Evolutionary conservation across 2,113 vertebrate species (phyloP).

Genomic region (Morone saxatilis): DNA sequence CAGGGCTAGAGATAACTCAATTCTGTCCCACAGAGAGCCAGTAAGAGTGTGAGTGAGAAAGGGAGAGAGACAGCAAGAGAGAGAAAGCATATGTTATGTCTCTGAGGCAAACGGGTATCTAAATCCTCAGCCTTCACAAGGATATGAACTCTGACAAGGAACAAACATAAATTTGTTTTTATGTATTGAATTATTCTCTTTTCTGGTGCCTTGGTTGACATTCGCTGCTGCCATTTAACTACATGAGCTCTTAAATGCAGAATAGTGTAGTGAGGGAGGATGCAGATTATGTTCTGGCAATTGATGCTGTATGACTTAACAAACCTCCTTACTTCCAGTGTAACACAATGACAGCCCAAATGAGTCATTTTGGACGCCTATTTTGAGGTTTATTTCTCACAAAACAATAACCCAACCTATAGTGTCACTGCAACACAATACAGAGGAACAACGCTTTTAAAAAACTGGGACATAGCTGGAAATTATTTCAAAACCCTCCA

Average conservation of each 20-base stretch:
- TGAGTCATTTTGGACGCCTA: slow-evolving; percentile 6
- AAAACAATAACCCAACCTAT: slow-evolving; percentile 49
- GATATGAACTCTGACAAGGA: slow-evolving; percentile 95
- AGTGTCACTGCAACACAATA: slow-evolving; percentile 37
- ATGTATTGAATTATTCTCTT: slow-evolving; percentile 93
- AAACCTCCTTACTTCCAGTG: slow-evolving; percentile 15
- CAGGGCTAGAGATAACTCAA: slow-evolving; percentile 97
- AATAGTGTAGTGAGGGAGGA: not conserved
- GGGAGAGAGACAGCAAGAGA: slow-evolving; percentile 26
- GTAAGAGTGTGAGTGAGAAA: slow-evolving; percentile 42
- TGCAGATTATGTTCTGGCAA: not conserved
- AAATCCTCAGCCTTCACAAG: slow-evolving; percentile 91
- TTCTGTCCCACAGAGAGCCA: slow-evolving; percentile 84
- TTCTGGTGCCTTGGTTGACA: slow-evolving; percentile 70
- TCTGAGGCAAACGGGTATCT: slow-evolving; percentile 92
- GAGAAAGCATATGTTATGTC: slow-evolving; percentile 94
- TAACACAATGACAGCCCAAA: slow-evolving; percentile 9
- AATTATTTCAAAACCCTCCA: slow-evolving; percentile 59
- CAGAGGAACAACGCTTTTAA: slow-evolving; percentile 42
- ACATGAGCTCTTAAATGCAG: slow-evolving; percentile 15
- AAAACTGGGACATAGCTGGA: slow-evolving; percentile 60
- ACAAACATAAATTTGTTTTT: slow-evolving; percentile 95
- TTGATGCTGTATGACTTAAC: not conserved
- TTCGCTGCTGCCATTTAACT: slow-evolving; percentile 28
- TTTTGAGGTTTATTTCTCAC: slow-evolving; percentile 27